phyloP scores from a whole-genome alignment of 2,888 invertebrate species.

The Platycheirus albimanus region DNA sequence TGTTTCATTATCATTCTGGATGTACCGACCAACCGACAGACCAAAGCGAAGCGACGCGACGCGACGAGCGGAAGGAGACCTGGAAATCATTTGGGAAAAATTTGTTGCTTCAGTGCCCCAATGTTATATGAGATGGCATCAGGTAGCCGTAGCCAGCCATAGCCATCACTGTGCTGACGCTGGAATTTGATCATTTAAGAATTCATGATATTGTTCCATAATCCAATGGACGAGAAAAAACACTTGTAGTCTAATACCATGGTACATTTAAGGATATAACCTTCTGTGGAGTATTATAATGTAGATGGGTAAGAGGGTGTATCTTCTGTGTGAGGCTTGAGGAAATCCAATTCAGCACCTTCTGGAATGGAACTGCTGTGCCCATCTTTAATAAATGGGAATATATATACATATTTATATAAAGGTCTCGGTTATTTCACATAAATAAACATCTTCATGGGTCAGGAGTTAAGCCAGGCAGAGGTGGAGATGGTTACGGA shows the following conservation, averaged over 20 bases:
- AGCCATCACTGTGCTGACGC: slow-evolving; percentile 52
- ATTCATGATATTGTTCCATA: slow-evolving; percentile 71
- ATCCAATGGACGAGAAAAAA: slow-evolving; percentile 56
- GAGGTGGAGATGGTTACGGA: slow-evolving; percentile 40
- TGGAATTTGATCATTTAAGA: slow-evolving; percentile 69
- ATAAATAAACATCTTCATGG: slow-evolving; percentile 72
- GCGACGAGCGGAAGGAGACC: not conserved
- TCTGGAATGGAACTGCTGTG: slow-evolving; percentile 39
- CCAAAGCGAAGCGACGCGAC: too few species aligned
- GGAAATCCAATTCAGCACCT: slow-evolving; percentile 27
- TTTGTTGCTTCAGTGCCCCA: slow-evolving; percentile 64
- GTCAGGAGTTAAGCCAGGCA: slow-evolving; percentile 42
- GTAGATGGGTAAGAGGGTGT: not conserved
- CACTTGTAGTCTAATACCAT: slow-evolving; percentile 60
- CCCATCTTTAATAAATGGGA: slow-evolving; percentile 71
- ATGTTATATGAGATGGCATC: slow-evolving; percentile 37
- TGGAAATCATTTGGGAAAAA: slow-evolving; percentile 55
- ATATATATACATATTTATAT: slow-evolving; percentile 50
- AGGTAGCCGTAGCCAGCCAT: slow-evolving; percentile 44
- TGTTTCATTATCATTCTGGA: slow-evolving; percentile 62
- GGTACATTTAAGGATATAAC: slow-evolving; percentile 50
- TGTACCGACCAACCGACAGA: too few species aligned
- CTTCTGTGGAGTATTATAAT: slow-evolving; percentile 10
- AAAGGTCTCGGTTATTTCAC: slow-evolving; percentile 70
- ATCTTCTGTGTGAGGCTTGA: not conserved